Base-by-base conservation (phyloP, 2,113 vertebrate species). In the Alaudala cheleensis region DNA sequence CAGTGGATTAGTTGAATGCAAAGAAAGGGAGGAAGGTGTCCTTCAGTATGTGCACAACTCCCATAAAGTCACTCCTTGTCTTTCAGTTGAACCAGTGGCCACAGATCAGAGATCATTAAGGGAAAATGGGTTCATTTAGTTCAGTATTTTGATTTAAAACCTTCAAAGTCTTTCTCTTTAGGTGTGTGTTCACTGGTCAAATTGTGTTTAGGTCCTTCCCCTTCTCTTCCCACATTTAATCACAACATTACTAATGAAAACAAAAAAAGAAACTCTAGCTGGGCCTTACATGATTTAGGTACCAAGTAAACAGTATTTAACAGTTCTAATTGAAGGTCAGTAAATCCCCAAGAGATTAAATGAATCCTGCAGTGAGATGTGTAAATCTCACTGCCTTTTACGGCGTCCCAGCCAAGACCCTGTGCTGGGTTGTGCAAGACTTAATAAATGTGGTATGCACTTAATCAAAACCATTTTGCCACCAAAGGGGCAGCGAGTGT, bases 391-490 rank as follows among this genome's bases (percentile, higher is more conserved):
- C 89, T 95, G 94, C 96, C 96, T 98, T 97, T 98, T 97, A 97
- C 54, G 62, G 97, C 57, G 23, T 95, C 82, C 89, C 82, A 85
- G 97, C 95, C 96, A 92, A 96, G 93, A 85, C 96, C 96, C 67
- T 71, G 90, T 80, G 86, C 96, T 96, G 72, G n/a, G 84, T 92
- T 96, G 93, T 95, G 97, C 97, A 95, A 95, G 97, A 96, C 97
- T 98, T 98, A 98, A 98, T 98, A 98, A 98, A 98, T 18, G 87
- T 97, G 97, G 97, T 97, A 98, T 98, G 98, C 86, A 96, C 95
- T 97, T 98, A 98, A 98, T 98, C 98, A 98, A 98, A 98, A 98
- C 98, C 98, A 98, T 97, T 98, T 98, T 98, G 97, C 97, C 97
- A 98, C 97, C 97, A 96, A 97, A 98, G 95, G 96, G 96, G 97